These are phyloP conservation scores for Macrotrachela quadricornifera DNA, from an alignment of 1,140 invertebrate species.

Conservation along the genomic window DNA sequence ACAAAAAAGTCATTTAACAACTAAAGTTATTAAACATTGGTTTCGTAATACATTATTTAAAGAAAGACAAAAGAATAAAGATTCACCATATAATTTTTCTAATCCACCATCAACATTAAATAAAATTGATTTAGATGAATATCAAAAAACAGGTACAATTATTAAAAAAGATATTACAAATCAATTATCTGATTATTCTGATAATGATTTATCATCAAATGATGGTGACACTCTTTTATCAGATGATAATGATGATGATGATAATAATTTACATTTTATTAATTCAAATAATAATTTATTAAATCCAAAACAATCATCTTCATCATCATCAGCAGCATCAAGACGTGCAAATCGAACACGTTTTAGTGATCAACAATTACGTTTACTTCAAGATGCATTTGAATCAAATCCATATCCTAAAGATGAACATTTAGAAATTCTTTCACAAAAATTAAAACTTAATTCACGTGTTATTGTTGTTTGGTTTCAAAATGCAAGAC, in stretches of 20 bases:
- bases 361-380: slow-evolving; percentile 92
- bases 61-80: slow-evolving; percentile 92
- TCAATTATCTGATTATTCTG: no score
- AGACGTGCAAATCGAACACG: slow-evolving; percentile 91
- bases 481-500: slow-evolving; percentile 77
- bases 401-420: slow-evolving; percentile 99
- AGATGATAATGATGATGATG: not conserved
- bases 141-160: slow-evolving; percentile 87
- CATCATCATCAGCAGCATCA: no score
- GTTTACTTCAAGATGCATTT: slow-evolving; percentile 94
- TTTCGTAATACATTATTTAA: slow-evolving; percentile 98
- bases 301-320: not conserved
- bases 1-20: slow-evolving; percentile 77
- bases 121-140: slow-evolving; percentile 73
- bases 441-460: slow-evolving; percentile 74
- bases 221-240: no score
- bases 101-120: slow-evolving; percentile 95
- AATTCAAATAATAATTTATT: not conserved
- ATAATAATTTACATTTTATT: not conserved
- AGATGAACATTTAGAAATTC: slow-evolving; percentile 92
- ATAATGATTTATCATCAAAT: no score
- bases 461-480: slow-evolving; percentile 87
- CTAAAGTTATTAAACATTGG: slow-evolving; percentile 99
- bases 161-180: no score
- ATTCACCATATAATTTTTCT: slow-evolving; percentile 98